A percentile compares a stretch with the other conserved stretches of the same genome.
These are phyloP conservation scores for Proales similis DNA, from an alignment of 1,140 invertebrate species.

Conservation along the genomic window DNA sequence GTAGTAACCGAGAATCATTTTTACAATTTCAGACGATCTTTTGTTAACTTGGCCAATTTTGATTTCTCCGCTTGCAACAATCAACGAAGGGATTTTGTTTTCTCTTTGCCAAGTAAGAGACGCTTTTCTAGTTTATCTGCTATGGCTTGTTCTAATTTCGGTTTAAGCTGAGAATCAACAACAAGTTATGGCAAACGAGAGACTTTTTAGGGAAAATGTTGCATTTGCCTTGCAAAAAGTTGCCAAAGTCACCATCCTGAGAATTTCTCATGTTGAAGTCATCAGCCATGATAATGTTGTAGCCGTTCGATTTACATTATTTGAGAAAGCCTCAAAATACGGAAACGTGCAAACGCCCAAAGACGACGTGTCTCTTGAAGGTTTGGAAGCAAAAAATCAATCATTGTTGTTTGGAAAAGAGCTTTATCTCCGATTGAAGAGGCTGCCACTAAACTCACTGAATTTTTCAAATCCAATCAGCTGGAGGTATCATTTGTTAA, in stretches of 20 bases:
- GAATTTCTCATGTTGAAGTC: constrained; percentile 2
- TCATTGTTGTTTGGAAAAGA: background rate
- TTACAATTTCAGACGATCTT: too few relatives aligned
- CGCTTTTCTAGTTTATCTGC: too few relatives aligned
- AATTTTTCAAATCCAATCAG: background rate
- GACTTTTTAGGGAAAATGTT: background rate
- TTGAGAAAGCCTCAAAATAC: background rate
- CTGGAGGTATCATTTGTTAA: constrained; percentile 12
- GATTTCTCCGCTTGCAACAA: too few relatives aligned
- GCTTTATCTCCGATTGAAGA: constrained; percentile 4
- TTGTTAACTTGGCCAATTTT: too few relatives aligned
- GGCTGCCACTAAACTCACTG: constrained; percentile 16
- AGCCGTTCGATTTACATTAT: background rate
- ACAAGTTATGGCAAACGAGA: background rate
- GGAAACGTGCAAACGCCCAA: constrained; percentile 8
- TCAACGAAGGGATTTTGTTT: too few relatives aligned
- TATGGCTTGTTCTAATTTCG: too few relatives aligned
- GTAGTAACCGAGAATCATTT: too few relatives aligned
- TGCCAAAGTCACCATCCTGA: constrained; percentile 4
- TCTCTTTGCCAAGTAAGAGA: too few relatives aligned
- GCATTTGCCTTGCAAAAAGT: background rate
- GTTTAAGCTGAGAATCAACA: too few relatives aligned
- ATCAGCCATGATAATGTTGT: constrained; percentile 1
- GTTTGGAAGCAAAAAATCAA: background rate
- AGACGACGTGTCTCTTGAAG: constrained; percentile 7